Evolutionary conservation across 2,888 invertebrate species (phyloP).

Genomic region (Rotaria magnacalcarata): DNA sequence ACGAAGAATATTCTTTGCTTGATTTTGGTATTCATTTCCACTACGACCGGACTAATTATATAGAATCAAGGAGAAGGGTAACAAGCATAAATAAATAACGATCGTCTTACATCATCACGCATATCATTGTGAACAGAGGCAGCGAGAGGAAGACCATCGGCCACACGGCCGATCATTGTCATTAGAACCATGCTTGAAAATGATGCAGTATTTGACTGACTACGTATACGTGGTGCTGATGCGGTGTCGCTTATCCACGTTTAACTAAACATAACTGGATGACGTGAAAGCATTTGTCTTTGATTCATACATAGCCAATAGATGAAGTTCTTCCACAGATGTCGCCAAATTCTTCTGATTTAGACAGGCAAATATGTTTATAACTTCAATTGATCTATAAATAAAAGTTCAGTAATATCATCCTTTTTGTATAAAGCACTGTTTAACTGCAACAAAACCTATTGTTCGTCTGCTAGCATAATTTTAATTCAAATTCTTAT

Average conservation of each 20-base stretch:
- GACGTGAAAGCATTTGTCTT: not conserved
- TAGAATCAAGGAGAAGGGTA: not conserved
- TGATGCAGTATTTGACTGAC: not conserved
- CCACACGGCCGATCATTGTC: constrained; percentile 92
- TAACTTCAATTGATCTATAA: too few species aligned
- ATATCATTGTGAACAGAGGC: constrained; percentile 97
- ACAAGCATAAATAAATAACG: not conserved
- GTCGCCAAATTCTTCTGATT: not conserved
- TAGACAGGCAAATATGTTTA: too few species aligned
- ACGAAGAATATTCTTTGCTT: constrained; percentile 94
- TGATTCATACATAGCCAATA: not conserved
- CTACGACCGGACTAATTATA: constrained; percentile 76
- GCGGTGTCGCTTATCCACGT: not conserved
- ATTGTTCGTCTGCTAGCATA: too few species aligned
- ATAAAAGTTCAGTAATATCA: too few species aligned
- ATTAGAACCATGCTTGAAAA: constrained; percentile 78
- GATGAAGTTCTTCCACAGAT: not conserved
- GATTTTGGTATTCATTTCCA: constrained; percentile 94
- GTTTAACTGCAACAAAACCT: too few species aligned
- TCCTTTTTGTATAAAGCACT: too few species aligned
- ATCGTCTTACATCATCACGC: constrained; percentile 56
- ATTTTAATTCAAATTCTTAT: too few species aligned
- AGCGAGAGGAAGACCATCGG: constrained; percentile 87
- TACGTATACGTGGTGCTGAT: not conserved
- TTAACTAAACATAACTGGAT: not conserved